Evolutionary conservation across 2,797 vertebrate species (phyloP), one percentile per base, ranked within the genome.

Genomic region (Botia kubotai): DNA sequence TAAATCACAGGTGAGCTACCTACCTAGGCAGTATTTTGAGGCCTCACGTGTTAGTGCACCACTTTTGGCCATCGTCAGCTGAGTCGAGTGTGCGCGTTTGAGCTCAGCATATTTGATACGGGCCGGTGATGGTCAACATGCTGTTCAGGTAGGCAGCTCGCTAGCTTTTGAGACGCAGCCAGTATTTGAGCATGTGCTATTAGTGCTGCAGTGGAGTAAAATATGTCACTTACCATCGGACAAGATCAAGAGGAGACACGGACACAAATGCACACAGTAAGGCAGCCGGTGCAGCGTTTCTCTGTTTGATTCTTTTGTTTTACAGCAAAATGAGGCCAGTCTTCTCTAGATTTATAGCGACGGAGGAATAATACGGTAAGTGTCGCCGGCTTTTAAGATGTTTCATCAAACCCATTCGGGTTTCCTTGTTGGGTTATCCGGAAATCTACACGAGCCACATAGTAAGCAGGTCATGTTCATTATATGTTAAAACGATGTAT

Each of bases 171-270:
- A 70, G 70, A 75, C 72, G 48, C 67, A 77, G 84, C 82, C 70
- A 67, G 72, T 69, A 85, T 91, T 84, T 92, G 92, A 91, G 92
- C 92, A 89, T 91, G 90, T 91, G 93, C 91, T 79, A 89, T 82
- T 72, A 83, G 83, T 80, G 90, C 90, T 91, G 93, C 93, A 92
- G 90, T 91, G 84, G 89, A 91, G 90, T 86, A 87, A 90, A 90
- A 93, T 93, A 92, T 93, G 92, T 93, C 91, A 86, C 79, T 92
- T 88, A 88, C 77, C 90, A 90, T 67, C 87, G 86, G 87, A 90
- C 85, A 89, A 84, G 76, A 79, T 86, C 84, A 83, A 80, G 89
- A 72, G 68, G n/a, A 53, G 71, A 23, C 8, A 66, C 55, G 16
- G 23, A 23, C 17, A 39, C 55, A 65, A 36, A 71, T 55, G 50